Base-by-base conservation (phyloP, 1,140 invertebrate species). In the Phymastichus coffea region DNA sequence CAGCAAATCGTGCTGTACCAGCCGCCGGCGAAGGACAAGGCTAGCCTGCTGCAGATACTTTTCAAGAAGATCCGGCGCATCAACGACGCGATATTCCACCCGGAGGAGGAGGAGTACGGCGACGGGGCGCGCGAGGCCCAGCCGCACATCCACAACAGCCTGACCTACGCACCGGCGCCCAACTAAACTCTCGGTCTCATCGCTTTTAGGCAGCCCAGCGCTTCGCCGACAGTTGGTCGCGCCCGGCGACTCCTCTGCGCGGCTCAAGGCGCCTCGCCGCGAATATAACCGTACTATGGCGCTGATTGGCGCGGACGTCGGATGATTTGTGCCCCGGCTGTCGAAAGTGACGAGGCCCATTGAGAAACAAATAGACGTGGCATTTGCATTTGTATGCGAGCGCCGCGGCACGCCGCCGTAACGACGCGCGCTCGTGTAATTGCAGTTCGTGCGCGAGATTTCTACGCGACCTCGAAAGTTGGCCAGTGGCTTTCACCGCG, bases 1-100 rank as follows among this genome's bases (percentile, higher is more conserved):
- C 74, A 74, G 44, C 68, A 72, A 61, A 71, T 74, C 22, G 63
- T 74, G 22, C 17, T 74, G 20, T 70, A 76, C 28, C 47, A 69
- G 19, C 70, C 67, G 26, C 52, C 66, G 19, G 51, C 65, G 22
- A 66, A 70, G 55, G 63, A 72, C 10, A 63, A 64, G 2, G 22
- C 40, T 3, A 55, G 62, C 22, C 63, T 72, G 8, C 28, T 76
- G 14, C 22, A 60, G 19, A 52, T 64, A 1, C 64, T 76, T 14
- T 63, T 76, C 4, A 48, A 69, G 51, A 72, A 69, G 58, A 35
- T 76, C 8, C 49, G 51, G 10, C 47, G 47, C 9, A 53, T 74
- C 6, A 74, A 70, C 63, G 71, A 71, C 44, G 59, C 66, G 23
- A 52, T 70, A 6, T 70, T 72, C 33, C 59, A 61, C 22, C 66